phyloP scores from a whole-genome alignment of 2,888 invertebrate genomes.

The Pheosia gnoma region DNA sequence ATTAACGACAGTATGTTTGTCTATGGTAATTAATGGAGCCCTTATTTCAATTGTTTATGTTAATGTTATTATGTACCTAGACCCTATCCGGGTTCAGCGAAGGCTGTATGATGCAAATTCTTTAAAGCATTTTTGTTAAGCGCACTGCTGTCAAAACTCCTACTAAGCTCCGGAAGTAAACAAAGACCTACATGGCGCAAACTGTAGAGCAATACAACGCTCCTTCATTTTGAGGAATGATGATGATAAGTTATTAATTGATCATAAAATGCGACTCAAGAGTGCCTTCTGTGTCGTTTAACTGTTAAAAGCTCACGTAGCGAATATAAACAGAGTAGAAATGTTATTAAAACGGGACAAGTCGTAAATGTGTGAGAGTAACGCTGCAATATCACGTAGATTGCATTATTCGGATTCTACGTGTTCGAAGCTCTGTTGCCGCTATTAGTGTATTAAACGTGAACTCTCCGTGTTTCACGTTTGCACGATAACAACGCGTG shows the following conservation, averaged over 20 bases:
- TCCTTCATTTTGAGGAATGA: no score
- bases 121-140: not conserved
- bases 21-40: not conserved
- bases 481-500: constrained; percentile 9
- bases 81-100: no score
- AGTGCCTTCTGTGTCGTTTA: not conserved
- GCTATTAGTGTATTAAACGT: constrained; percentile 40
- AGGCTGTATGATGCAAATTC: not conserved
- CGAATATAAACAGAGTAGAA: constrained; percentile 30
- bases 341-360: constrained; percentile 37
- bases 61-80: no score
- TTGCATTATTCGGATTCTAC: constrained; percentile 42
- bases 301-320: constrained; percentile 24
- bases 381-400: constrained; percentile 31
- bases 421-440: constrained; percentile 34
- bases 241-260: not conserved
- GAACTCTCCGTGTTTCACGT: constrained; percentile 22
- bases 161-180: no score
- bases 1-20: not conserved
- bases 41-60: not conserved
- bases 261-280: not conserved
- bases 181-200: no score
- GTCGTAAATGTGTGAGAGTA: constrained; percentile 27
- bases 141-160: no score
- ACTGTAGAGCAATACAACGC: no score